Evolutionary conservation across 1,140 invertebrate species (phyloP), one percentile per base, ranked within the genome.

Genomic region (Aethina tumida): DNA sequence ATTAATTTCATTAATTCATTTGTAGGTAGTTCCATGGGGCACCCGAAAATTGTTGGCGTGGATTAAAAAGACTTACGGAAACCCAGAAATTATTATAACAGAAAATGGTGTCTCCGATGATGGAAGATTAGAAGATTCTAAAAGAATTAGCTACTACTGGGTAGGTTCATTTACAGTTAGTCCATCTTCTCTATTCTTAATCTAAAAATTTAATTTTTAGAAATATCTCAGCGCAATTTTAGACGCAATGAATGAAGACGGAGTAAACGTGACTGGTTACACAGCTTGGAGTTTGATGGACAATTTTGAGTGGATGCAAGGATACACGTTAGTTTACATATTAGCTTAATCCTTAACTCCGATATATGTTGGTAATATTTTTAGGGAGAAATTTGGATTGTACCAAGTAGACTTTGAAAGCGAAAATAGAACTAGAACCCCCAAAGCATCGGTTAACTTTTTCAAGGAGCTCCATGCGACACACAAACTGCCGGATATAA

Each of bases 371-470:
- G n/a, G 4, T 5, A 6, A 24, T 35, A 9, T 40, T 54, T 70
- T 69, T 28, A 62, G 81, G 74, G 2, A 65, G 73, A 43, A 72
- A 45, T 87, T 85, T 55, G 85, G 85, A 2, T 50, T 89, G 0
- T 77, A 79, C 50, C 67, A 74, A 9, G 79, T 89, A 0, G 73
- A 89, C 55, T 88, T 84, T 50, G 66, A 59, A 1, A 68, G 75
- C 45, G 70, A 74, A 0, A 54, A 73, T 1, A 69, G 71, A 44
- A 71, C 67, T 2, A 67, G 84, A 41, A 79, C 67, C 2, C 71
- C 75, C 0, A 89, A 87, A 55, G 62, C 71, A 13, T 88, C 84
- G 3, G 72, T n/a, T n/a, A n/a, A n/a, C n/a, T n/a, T n/a, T n/a
- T n/a, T n/a, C n/a, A n/a, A n/a, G n/a, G n/a, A n/a, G n/a, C n/a